Evolutionary conservation across 1,140 invertebrate genomes (phyloP).

Genomic region (Gonatopus flavifemur): DNA sequence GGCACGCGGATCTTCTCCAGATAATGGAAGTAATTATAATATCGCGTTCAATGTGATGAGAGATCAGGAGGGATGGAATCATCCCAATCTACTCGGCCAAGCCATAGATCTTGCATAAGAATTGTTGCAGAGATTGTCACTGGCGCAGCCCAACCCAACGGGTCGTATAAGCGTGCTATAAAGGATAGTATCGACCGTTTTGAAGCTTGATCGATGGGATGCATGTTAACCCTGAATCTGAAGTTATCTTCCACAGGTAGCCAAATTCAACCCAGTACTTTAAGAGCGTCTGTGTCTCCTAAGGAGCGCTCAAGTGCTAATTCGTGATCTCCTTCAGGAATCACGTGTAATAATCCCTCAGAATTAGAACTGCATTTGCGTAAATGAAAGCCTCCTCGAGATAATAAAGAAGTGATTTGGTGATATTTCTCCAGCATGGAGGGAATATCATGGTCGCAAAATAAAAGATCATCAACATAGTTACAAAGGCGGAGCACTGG

Average conservation of each 20-base stretch:
- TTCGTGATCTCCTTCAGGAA: too few species aligned
- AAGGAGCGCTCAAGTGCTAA: not conserved
- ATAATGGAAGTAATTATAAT: not conserved
- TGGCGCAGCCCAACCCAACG: not conserved
- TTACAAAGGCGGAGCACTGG: not conserved
- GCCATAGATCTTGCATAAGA: constrained; percentile 3
- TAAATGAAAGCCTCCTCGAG: too few species aligned
- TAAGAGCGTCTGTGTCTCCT: not conserved
- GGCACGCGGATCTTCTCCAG: not conserved
- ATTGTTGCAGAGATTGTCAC: not conserved
- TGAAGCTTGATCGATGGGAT: too few species aligned
- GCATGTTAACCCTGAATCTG: not conserved
- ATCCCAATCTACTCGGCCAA: not conserved
- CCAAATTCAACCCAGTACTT: not conserved
- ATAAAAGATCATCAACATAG: constrained; percentile 1
- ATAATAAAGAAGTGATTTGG: too few species aligned
- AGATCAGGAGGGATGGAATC: not conserved
- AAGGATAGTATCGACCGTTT: not conserved
- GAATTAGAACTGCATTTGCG: too few species aligned
- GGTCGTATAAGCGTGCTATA: constrained; percentile 1
- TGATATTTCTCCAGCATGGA: too few species aligned
- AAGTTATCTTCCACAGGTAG: not conserved
- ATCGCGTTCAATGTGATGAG: not conserved
- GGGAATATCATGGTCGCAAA: too few species aligned
- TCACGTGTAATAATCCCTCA: too few species aligned